phyloP scores from a whole-genome alignment of 2,797 vertebrate species.

The Pipistrellus nathusii region DNA sequence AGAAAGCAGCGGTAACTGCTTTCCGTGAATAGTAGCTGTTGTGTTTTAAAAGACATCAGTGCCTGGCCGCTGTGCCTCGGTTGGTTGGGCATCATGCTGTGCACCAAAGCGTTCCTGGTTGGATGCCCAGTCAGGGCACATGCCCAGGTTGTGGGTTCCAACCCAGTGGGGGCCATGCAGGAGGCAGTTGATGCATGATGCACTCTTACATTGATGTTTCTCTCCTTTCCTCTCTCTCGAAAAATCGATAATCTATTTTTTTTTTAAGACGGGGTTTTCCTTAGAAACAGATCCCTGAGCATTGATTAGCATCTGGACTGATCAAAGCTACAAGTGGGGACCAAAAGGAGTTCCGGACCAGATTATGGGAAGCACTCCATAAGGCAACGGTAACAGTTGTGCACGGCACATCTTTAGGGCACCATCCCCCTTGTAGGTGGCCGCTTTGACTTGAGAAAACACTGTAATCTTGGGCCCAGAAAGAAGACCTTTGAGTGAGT shows the following conservation, averaged over 20 bases:
- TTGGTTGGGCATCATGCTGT: background rate
- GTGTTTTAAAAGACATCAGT: background rate
- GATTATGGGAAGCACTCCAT: background rate
- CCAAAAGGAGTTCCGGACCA: background rate
- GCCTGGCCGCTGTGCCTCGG: background rate
- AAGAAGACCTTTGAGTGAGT: background rate
- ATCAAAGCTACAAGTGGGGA: background rate
- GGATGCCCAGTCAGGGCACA: background rate
- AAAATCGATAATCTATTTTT: background rate
- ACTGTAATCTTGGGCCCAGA: background rate
- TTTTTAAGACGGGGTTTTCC: background rate
- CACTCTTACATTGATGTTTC: background rate
- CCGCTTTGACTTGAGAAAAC: background rate
- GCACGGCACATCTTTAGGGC: background rate
- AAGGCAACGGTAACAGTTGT: background rate
- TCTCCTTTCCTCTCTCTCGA: background rate
- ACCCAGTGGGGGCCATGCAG: background rate
- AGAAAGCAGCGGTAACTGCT: background rate
- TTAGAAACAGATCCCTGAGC: background rate
- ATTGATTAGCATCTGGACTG: background rate
- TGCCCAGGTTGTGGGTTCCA: background rate
- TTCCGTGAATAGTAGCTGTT: background rate
- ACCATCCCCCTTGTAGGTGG: background rate
- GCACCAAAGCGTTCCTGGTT: background rate
- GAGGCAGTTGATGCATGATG: background rate